Percentiles rank a stretch among this genome's conserved stretches.
These are phyloP conservation scores for Pachycephus smyrnensis DNA, from an alignment of 2,888 invertebrate species.

Conservation along the genomic window DNA sequence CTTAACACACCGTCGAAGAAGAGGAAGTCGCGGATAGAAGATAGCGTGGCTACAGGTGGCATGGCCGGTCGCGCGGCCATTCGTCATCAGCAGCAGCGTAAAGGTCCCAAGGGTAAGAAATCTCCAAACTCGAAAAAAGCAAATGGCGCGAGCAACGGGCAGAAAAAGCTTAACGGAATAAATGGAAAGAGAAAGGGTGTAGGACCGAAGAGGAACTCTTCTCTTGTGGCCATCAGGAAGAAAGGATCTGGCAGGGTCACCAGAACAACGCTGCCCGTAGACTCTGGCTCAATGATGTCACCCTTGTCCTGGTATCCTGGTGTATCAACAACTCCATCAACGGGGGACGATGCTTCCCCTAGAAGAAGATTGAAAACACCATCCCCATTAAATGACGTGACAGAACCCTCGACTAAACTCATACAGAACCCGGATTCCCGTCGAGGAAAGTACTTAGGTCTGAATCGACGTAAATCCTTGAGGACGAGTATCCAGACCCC, in stretches of 20 bases:
- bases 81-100: conserved; percentile 28
- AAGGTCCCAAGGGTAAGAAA: conserved; percentile 30
- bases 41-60: conserved; percentile 28
- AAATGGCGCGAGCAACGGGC: conserved; percentile 37
- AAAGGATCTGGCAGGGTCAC: conserved; percentile 36
- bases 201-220: conserved; percentile 15
- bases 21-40: conserved; percentile 68
- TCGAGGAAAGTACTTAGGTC: conserved; percentile 2
- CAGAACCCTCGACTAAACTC: neutral
- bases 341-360: conserved; percentile 24
- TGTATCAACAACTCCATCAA: conserved; percentile 37
- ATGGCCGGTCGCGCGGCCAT: neutral
- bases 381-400: conserved; percentile 28
- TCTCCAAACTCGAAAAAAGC: conserved; percentile 39
- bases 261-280: conserved; percentile 34
- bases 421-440: neutral
- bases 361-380: conserved; percentile 28
- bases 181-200: conserved; percentile 43
- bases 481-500: neutral
- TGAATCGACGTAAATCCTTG: neutral
- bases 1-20: conserved; percentile 55
- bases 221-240: conserved; percentile 29
- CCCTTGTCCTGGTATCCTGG: conserved; percentile 42
- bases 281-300: conserved; percentile 24
- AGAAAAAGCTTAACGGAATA: conserved; percentile 49